These are phyloP conservation scores for Isurus oxyrinchus DNA, from an alignment of 2,113 vertebrate genomes.

Conservation along the genomic window DNA sequence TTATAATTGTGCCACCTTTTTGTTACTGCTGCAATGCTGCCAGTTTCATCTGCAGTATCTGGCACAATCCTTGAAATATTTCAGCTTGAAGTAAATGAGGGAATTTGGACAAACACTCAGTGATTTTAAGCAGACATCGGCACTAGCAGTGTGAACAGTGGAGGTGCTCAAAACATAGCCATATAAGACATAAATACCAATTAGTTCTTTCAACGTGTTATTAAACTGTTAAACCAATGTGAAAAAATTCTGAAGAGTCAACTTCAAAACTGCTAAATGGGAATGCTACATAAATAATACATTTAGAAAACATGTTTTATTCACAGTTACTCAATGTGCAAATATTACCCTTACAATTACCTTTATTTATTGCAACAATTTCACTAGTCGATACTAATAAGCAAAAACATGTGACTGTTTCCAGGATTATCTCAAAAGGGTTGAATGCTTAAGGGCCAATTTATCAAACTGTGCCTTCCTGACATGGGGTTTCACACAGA, in stretches of 20 bases:
- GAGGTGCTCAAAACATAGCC: slow-evolving; percentile 16
- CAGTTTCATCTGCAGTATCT: slow-evolving; percentile 10
- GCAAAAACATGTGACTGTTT: not conserved
- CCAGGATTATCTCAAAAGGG: not conserved
- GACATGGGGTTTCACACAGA: not conserved
- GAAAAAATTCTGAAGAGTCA: slow-evolving; percentile 29
- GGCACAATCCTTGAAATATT: not conserved
- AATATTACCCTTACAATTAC: slow-evolving; percentile 28
- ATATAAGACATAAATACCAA: slow-evolving; percentile 32
- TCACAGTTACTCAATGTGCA: slow-evolving; percentile 12
- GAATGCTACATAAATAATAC: slow-evolving; percentile 21
- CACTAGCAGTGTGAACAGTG: slow-evolving; percentile 12
- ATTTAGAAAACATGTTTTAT: slow-evolving; percentile 25
- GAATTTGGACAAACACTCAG: slow-evolving; percentile 12
- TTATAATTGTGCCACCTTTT: not conserved
- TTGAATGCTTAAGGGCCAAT: not conserved
- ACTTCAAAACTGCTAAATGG: slow-evolving; percentile 24
- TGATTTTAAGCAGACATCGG: slow-evolving; percentile 23
- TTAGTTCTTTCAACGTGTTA: slow-evolving; percentile 26
- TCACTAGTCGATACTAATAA: not conserved
- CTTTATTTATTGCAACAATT: not conserved
- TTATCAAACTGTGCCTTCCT: not conserved
- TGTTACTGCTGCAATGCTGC: not conserved
- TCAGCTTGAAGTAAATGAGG: slow-evolving; percentile 14
- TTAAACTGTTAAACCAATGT: slow-evolving; percentile 35